phyloP scores from a whole-genome alignment of 2,113 vertebrate species.

The Pterocles burchelli region DNA sequence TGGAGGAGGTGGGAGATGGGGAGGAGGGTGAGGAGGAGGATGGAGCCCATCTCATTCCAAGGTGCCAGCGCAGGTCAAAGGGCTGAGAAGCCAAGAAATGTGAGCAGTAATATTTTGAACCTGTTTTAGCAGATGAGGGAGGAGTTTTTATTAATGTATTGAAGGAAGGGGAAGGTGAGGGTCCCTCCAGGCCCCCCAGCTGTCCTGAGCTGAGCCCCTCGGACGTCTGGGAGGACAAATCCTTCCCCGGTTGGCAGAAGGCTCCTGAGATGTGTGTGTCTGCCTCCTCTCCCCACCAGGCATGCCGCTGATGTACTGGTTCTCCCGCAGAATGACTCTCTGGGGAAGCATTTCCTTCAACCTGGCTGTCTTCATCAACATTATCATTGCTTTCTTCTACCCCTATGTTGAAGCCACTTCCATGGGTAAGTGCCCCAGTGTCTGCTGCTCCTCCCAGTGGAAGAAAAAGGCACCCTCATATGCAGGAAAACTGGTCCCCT shows the following conservation, averaged over 20 bases:
- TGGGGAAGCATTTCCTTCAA: constrained; percentile 99
- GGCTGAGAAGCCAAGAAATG: neutral
- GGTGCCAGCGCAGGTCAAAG: neutral
- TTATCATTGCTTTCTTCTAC: constrained; percentile 99
- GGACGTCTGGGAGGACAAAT: neutral
- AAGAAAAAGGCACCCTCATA: neutral
- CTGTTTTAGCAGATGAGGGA: neutral
- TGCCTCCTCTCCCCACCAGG: constrained; percentile 75
- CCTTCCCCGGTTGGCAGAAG: neutral
- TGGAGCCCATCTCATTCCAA: neutral
- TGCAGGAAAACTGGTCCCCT: neutral
- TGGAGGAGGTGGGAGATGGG: neutral
- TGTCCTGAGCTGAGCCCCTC: neutral
- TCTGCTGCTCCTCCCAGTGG: neutral
- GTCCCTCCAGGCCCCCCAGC: neutral
- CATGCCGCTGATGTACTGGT: constrained; percentile 96
- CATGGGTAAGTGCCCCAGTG: constrained; percentile 70
- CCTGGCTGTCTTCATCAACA: constrained; percentile 96
- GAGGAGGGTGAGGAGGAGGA: neutral
- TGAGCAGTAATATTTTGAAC: neutral
- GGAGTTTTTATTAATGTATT: neutral
- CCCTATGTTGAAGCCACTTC: constrained; percentile 88
- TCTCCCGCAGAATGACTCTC: constrained; percentile 94
- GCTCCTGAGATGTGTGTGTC: constrained; percentile 35
- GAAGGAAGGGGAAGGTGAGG: neutral